Evolutionary conservation across 2,888 invertebrate genomes (phyloP).

Genomic region (Chesias legatella): DNA sequence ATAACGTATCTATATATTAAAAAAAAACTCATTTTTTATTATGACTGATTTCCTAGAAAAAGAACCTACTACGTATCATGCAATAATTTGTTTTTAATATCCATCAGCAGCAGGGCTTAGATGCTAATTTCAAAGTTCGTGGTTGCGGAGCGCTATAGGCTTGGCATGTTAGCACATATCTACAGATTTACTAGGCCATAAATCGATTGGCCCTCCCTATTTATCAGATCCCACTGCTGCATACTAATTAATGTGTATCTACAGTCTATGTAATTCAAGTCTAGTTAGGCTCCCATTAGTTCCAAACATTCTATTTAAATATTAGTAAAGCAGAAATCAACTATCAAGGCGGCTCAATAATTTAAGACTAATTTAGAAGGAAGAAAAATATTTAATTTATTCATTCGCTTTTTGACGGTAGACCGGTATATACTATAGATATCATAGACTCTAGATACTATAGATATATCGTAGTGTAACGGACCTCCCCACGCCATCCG

Average conservation of each 20-base stretch:
- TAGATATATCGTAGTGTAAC: no score
- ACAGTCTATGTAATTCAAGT: conserved; percentile 18
- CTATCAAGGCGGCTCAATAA: no score
- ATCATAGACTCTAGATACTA: no score
- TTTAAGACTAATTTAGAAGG: no score
- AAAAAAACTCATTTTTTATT: no score
- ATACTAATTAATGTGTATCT: conserved; percentile 30
- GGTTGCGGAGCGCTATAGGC: conserved; percentile 11
- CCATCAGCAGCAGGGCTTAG: conserved; percentile 3
- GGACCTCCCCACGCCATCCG: no score
- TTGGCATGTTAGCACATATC: conserved; percentile 19
- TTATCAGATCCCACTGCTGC: conserved; percentile 28
- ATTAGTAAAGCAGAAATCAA: no score
- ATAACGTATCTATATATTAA: no score
- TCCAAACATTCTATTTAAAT: neutral
- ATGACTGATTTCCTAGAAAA: neutral
- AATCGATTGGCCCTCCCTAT: conserved; percentile 29
- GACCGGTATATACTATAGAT: no score
- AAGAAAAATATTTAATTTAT: no score
- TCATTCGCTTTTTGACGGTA: no score
- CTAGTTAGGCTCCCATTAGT: conserved; percentile 1
- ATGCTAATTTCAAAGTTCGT: conserved; percentile 13
- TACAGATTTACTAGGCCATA: conserved; percentile 30
- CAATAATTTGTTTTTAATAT: conserved; percentile 8
- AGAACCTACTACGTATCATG: no score